Percentiles rank a stretch among this genome's conserved stretches.
Conservation (phyloP, 2,888 invertebrate species). For the Stenoptilia bipunctidactyla region DNA sequence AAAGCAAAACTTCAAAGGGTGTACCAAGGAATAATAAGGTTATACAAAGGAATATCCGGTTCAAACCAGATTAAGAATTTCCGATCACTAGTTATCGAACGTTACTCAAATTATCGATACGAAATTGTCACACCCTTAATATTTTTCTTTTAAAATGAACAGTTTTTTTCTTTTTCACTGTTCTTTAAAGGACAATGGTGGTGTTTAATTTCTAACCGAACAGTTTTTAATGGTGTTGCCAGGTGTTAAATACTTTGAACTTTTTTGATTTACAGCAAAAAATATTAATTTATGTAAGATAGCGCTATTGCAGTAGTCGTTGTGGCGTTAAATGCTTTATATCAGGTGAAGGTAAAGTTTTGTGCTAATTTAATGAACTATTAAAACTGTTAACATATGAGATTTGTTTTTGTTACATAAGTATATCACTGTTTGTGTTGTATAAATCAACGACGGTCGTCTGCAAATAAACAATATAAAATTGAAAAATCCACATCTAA, state of each 20-base stretch:
- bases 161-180: no score
- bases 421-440: no score
- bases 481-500: no score
- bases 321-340: no score
- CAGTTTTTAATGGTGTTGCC: not conserved
- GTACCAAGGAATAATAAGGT: constrained; percentile 26
- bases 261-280: not conserved
- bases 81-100: constrained; percentile 60
- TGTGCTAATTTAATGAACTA: no score
- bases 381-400: no score
- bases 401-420: no score
- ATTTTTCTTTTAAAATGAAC: constrained; percentile 43
- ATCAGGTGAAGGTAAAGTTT: no score
- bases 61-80: constrained; percentile 59
- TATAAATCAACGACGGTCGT: no score
- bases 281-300: no score
- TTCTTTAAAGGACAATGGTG: constrained; percentile 36
- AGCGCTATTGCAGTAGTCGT: no score
- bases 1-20: constrained; percentile 61
- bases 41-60: not conserved
- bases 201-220: not conserved
- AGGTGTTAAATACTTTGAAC: not conserved
- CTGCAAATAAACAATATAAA: no score
- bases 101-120: constrained; percentile 68
- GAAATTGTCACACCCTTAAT: constrained; percentile 50